phyloP scores from a whole-genome alignment of 2,888 invertebrate species.

The Exocentrus adspersus region DNA sequence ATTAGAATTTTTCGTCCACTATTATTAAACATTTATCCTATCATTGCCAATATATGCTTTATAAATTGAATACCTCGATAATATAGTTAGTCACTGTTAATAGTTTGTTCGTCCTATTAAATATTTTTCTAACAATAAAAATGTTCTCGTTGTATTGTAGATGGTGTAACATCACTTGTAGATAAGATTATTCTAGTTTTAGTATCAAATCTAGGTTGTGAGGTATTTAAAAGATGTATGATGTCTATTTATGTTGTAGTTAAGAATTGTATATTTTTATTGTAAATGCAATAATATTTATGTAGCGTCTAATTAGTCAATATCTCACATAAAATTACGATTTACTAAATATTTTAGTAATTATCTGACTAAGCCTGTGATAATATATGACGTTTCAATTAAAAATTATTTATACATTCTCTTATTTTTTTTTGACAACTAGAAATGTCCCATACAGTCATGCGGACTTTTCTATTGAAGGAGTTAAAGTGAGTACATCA shows the following conservation, averaged over 20 bases:
- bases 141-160: conserved; percentile 5
- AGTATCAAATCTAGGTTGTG: conserved; percentile 33
- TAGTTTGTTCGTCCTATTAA: not conserved
- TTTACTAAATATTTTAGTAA: conserved; percentile 51
- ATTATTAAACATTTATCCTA: not conserved
- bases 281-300: conserved; percentile 24
- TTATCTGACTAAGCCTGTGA: conserved; percentile 61
- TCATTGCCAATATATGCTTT: not conserved
- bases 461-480: too few relatives aligned
- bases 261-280: conserved; percentile 18
- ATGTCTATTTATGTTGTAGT: conserved; percentile 9
- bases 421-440: not conserved
- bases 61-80: conserved; percentile 8
- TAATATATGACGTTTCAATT: conserved; percentile 53
- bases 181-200: too few relatives aligned
- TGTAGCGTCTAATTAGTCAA: conserved; percentile 28
- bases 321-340: conserved; percentile 29
- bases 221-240: conserved; percentile 16
- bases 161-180: conserved; percentile 13
- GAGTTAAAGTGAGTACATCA: too few relatives aligned
- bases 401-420: conserved; percentile 26
- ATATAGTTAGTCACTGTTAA: not conserved
- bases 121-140: not conserved
- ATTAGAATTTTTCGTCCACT: not conserved
- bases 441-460: too few relatives aligned